Conservation (phyloP, 2,113 vertebrate species). For the Chaenogobius annularis region DNA sequence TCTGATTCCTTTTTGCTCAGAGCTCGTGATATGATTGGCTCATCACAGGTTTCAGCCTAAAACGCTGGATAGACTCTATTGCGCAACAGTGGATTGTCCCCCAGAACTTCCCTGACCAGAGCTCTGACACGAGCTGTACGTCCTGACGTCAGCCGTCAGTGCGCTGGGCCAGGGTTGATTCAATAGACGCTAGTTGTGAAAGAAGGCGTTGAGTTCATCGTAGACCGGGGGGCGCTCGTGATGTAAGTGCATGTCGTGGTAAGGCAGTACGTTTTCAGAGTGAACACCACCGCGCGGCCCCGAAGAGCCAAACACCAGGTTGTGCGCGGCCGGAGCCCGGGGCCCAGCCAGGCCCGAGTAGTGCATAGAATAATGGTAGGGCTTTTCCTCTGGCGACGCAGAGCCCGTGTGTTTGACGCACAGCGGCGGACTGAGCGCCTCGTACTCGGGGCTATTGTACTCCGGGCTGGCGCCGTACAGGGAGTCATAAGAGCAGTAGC, state of each 20-base stretch:
- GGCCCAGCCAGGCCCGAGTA: conserved; percentile 88
- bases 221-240: conserved; percentile 89
- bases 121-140: background rate
- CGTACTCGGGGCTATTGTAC: conserved; percentile 94
- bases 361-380: conserved; percentile 97
- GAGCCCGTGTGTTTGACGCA: conserved; percentile 89
- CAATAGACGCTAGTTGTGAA: conserved; percentile 83
- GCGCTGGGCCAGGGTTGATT: conserved; percentile 50
- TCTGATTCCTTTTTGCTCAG: conserved; percentile 7
- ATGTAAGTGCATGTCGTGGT: conserved; percentile 91
- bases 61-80: conserved; percentile 20
- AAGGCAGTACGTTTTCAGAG: conserved; percentile 92
- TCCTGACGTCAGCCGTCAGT: conserved; percentile 34
- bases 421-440: conserved; percentile 87
- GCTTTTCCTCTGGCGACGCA: conserved; percentile 89
- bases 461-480: conserved; percentile 88
- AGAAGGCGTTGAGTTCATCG: conserved; percentile 94
- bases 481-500: conserved; percentile 89
- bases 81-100: conserved; percentile 27
- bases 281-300: conserved; percentile 86
- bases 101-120: conserved; percentile 51
- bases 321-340: conserved; percentile 80
- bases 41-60: conserved; percentile 14
- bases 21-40: conserved; percentile 22
- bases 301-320: conserved; percentile 87